Base-by-base conservation (phyloP, 1,140 invertebrate species). In the Hycleus cichorii region DNA sequence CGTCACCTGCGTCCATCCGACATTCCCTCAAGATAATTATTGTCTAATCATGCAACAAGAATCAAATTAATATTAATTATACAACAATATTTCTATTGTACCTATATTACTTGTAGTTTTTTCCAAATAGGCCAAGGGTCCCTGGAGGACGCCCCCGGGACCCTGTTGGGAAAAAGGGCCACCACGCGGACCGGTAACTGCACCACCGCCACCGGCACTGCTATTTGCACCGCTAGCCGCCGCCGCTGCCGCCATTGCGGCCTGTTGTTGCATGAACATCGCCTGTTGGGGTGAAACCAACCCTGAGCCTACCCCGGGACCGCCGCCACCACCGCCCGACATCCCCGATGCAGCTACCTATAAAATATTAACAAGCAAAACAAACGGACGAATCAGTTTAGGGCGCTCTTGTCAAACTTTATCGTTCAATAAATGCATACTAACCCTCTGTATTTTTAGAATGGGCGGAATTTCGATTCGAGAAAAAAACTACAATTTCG, bases 91-190 rank as follows among this genome's bases (percentile, higher is more conserved):
- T 40, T n/a, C 9, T 12, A 25, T 4, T 54, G 53, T 72, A 80
- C 87, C 87, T 79, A 90, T 90, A 77, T 87, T 89, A 70, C 85
- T 88, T 57, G 87, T 87, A 54, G 87, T 89, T 76, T 89, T 89
- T 77, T 90, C 87, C 50, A 90, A 75, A 71, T 85, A 89, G 2
- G 87, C 87, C 25, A 89, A 76, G 10, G 87, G 87, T 10, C 86
- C 86, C 66, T 87, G 87, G 40, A 88, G 74, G 5, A 83, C 75
- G 3, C 76, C 74, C 3, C 75, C 76, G 2, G 76, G 74, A 60
- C 71, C 70, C 62, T 67, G 69, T 58, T 72, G 72, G 42, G 67
- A 49, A 67, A 74, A 80, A 75, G 51, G 74, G 63, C 44, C 75
- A 7, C 32, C 77, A 25, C 70, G 70, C 59, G 40, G 66, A 50